Conservation (phyloP, 2,113 vertebrate genomes). For the Cyprinodon variegatus region DNA sequence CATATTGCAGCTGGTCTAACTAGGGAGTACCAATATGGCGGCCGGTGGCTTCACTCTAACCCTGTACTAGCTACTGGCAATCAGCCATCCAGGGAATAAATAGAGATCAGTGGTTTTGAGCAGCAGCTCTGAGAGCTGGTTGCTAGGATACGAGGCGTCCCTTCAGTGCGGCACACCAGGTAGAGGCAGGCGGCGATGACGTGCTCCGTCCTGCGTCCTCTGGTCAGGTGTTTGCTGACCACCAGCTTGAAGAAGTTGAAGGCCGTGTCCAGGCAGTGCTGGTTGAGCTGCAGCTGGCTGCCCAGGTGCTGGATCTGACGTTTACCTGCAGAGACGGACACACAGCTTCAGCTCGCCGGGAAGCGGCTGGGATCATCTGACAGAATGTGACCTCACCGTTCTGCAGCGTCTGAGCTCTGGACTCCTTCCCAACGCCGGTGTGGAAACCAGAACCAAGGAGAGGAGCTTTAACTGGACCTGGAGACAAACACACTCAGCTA, state of each 20-base stretch:
- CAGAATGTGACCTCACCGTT: conserved; percentile 83
- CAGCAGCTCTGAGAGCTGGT: neutral
- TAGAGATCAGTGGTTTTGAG: too few relatives aligned
- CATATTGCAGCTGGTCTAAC: too few relatives aligned
- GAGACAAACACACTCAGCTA: neutral
- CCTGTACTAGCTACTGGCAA: too few relatives aligned
- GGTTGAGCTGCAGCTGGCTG: conserved; percentile 94
- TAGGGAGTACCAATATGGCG: too few relatives aligned
- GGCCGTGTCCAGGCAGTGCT: conserved; percentile 95
- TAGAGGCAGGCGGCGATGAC: conserved; percentile 97
- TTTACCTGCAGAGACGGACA: conserved; percentile 78
- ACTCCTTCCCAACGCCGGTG: conserved; percentile 93
- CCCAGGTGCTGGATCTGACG: conserved; percentile 96
- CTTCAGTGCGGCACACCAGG: conserved; percentile 95
- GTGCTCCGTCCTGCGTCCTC: conserved; percentile 91
- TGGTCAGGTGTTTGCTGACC: conserved; percentile 92
- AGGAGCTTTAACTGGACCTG: conserved; percentile 90
- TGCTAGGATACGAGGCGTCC: conserved; percentile 95
- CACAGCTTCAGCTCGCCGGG: neutral
- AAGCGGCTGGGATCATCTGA: too few relatives aligned
- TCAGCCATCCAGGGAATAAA: too few relatives aligned
- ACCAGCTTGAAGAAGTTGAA: conserved; percentile 99
- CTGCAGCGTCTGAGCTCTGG: conserved; percentile 92
- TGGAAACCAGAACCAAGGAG: conserved; percentile 91
- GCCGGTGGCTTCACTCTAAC: too few relatives aligned